Conservation (phyloP, 2,113 vertebrate genomes). For the Notarius quadriscutis region DNA sequence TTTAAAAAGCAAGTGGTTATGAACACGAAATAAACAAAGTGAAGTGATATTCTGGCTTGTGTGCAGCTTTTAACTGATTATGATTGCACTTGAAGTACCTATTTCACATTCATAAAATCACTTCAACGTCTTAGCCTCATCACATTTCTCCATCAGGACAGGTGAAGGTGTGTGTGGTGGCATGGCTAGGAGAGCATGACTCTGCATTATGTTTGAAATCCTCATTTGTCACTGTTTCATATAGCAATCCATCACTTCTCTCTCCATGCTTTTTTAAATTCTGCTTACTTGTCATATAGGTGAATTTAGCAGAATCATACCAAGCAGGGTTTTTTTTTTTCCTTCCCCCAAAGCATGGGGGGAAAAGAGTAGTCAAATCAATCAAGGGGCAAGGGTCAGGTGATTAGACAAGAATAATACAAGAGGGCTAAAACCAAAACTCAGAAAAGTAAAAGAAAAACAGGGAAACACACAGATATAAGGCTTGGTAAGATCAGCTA, state of each 20-base stretch:
- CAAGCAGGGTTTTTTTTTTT: not conserved
- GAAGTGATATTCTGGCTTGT: not conserved
- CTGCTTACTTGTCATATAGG: not conserved
- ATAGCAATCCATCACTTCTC: not conserved
- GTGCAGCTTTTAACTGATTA: not conserved
- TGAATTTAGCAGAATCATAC: not conserved
- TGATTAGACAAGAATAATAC: too few species aligned
- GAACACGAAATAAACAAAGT: constrained; percentile 27
- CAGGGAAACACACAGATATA: too few species aligned
- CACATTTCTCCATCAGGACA: not conserved
- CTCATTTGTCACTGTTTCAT: constrained; percentile 10
- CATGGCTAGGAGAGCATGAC: not conserved
- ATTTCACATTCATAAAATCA: constrained; percentile 1
- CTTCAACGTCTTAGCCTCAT: not conserved
- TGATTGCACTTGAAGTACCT: constrained; percentile 20
- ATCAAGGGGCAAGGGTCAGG: too few species aligned
- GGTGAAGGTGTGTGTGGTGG: constrained; percentile 20
- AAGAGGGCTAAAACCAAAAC: too few species aligned
- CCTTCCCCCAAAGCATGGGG: too few species aligned
- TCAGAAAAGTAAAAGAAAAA: too few species aligned
- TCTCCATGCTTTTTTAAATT: not conserved
- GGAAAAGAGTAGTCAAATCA: too few species aligned
- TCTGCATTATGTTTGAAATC: not conserved
- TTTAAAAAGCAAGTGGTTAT: constrained; percentile 4
- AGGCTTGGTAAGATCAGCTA: too few species aligned